Evolutionary conservation across 2,888 invertebrate genomes (phyloP).

Genomic region (Brassicogethes aeneus): DNA sequence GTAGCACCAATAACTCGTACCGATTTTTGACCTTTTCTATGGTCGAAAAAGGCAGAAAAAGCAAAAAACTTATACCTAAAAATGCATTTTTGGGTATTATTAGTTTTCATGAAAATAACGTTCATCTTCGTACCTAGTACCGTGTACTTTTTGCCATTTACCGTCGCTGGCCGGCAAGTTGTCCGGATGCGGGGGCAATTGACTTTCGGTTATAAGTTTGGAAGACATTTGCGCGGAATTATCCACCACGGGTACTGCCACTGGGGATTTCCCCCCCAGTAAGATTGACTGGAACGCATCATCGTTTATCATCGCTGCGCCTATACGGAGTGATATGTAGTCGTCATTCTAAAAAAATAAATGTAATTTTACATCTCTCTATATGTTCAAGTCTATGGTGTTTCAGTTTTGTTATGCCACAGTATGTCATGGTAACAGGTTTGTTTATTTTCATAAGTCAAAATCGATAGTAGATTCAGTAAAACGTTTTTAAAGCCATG

Average conservation of each 20-base stretch:
- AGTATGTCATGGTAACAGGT: too few relatives aligned
- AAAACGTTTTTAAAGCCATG: too few relatives aligned
- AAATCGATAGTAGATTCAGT: too few relatives aligned
- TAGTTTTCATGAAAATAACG: too few relatives aligned
- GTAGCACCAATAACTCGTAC: conserved; percentile 82
- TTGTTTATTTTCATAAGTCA: too few relatives aligned
- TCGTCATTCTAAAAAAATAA: conserved; percentile 38
- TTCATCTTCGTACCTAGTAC: conserved; percentile 63
- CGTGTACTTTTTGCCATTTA: conserved; percentile 69
- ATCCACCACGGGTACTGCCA: conserved; percentile 16
- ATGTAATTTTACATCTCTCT: not conserved
- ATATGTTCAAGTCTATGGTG: too few relatives aligned
- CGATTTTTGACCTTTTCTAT: conserved; percentile 54
- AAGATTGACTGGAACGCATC: conserved; percentile 39
- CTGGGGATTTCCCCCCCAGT: conserved; percentile 21
- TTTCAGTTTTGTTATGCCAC: too few relatives aligned
- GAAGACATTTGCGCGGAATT: conserved; percentile 21
- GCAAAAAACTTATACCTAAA: conserved; percentile 79
- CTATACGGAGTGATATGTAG: conserved; percentile 41
- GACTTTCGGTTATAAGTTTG: conserved; percentile 33
- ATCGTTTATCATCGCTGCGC: conserved; percentile 40
- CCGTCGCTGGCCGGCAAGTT: conserved; percentile 63
- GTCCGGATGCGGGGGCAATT: conserved; percentile 52
- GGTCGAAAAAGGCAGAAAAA: conserved; percentile 84
- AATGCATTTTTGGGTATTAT: not conserved